These are phyloP conservation scores for Mya arenaria DNA, from an alignment of 1,140 invertebrate species.

Conservation along the genomic window DNA sequence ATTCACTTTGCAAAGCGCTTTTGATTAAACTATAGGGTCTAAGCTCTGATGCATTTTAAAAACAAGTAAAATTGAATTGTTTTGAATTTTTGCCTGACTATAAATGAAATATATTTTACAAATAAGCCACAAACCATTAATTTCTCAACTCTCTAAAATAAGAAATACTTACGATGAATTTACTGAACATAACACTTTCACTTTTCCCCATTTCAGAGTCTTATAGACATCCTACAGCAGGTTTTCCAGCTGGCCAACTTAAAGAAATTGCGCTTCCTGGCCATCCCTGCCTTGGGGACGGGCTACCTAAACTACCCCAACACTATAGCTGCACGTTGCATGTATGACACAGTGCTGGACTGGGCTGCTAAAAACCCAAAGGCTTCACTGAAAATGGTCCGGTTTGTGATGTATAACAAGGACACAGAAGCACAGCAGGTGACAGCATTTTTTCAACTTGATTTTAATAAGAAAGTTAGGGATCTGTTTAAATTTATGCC, in stretches of 20 bases:
- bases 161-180: background rate
- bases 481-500: too few relatives aligned
- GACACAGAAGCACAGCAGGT: slow-evolving; percentile 43
- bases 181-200: background rate
- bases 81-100: too few relatives aligned
- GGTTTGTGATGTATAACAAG: slow-evolving; percentile 47
- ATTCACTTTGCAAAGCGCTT: too few relatives aligned
- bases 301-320: slow-evolving; percentile 49
- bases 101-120: too few relatives aligned
- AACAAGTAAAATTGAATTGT: too few relatives aligned
- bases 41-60: too few relatives aligned
- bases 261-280: slow-evolving; percentile 37
- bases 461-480: too few relatives aligned
- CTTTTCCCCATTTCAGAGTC: slow-evolving; percentile 8
- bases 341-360: slow-evolving; percentile 48
- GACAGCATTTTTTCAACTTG: too few relatives aligned
- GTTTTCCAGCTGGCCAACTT: slow-evolving; percentile 34
- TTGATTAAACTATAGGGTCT: too few relatives aligned
- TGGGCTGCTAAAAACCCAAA: slow-evolving; percentile 45
- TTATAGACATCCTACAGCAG: slow-evolving; percentile 18
- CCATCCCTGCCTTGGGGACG: slow-evolving; percentile 42
- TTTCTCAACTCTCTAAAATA: too few relatives aligned
- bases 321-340: slow-evolving; percentile 27
- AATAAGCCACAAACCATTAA: too few relatives aligned
- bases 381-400: slow-evolving; percentile 6